Percentiles rank a stretch among this genome's conserved stretches.
These are phyloP conservation scores for Lophius americanus DNA, from an alignment of 2,797 vertebrate species.

Conservation along the genomic window DNA sequence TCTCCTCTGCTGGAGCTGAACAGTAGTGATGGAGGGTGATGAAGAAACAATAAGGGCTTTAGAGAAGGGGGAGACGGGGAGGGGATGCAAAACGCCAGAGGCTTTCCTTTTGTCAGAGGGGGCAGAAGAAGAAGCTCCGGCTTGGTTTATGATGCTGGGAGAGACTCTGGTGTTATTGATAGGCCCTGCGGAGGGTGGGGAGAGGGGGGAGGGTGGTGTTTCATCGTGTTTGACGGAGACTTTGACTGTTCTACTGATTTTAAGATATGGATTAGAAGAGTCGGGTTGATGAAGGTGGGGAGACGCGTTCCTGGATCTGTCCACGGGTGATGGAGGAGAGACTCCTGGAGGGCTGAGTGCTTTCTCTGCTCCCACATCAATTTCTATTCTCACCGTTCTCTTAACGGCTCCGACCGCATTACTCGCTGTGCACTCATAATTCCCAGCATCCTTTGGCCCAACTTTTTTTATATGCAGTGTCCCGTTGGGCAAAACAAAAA, in stretches of 20 bases:
- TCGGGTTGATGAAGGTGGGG: slow-evolving; percentile 8
- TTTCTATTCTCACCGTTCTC: slow-evolving; percentile 81
- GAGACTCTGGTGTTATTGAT: slow-evolving; percentile 43
- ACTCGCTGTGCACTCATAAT: slow-evolving; percentile 89
- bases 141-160: slow-evolving; percentile 34
- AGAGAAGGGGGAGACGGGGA: slow-evolving; percentile 62
- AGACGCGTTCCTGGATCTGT: slow-evolving; percentile 40
- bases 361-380: slow-evolving; percentile 56
- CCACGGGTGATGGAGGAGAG: slow-evolving; percentile 21
- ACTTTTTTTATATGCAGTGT: slow-evolving; percentile 88
- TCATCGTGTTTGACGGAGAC: slow-evolving; percentile 40
- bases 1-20: slow-evolving; percentile 39
- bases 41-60: slow-evolving; percentile 86
- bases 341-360: slow-evolving; percentile 29
- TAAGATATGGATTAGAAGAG: slow-evolving; percentile 31
- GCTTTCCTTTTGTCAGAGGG: slow-evolving; percentile 43
- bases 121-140: slow-evolving; percentile 25
- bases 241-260: slow-evolving; percentile 54
- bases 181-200: slow-evolving; percentile 20
- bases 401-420: slow-evolving; percentile 87
- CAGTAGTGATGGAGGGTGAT: slow-evolving; percentile 82
- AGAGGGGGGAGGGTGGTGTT: slow-evolving; percentile 32
- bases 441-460: slow-evolving; percentile 83
- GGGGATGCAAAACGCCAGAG: slow-evolving; percentile 35
- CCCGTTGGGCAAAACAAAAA: slow-evolving; percentile 95